Conservation (phyloP, 1,140 invertebrate genomes). For the Lepeophtheirus salmonis region DNA sequence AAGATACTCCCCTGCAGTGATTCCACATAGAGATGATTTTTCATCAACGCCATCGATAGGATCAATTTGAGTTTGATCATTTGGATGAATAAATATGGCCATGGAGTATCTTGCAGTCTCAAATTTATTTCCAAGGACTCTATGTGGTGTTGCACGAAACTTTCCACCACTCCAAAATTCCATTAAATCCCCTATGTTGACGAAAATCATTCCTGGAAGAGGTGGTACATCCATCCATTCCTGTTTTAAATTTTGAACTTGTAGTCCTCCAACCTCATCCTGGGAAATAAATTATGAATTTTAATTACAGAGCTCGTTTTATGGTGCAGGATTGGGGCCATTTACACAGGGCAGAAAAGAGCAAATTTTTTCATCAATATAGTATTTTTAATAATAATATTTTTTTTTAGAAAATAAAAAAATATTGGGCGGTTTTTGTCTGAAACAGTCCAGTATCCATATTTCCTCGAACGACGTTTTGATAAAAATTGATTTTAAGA, state of each 20-base stretch:
- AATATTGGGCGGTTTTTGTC: too few species aligned
- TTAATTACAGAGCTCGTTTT: too few species aligned
- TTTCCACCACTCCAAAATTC: slow-evolving; percentile 50
- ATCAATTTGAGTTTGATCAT: background rate
- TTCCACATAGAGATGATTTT: background rate
- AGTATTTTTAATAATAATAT: too few species aligned
- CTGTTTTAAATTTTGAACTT: slow-evolving; percentile 32
- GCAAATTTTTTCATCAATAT: too few species aligned
- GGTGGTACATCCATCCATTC: slow-evolving; percentile 54
- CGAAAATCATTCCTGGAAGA: slow-evolving; percentile 50
- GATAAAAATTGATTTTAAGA: too few species aligned
- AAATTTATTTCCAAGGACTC: background rate
- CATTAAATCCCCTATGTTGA: slow-evolving; percentile 55
- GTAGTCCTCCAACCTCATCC: slow-evolving; percentile 19
- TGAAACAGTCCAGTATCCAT: too few species aligned
- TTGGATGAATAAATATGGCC: slow-evolving; percentile 10
- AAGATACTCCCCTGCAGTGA: background rate
- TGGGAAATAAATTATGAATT: slow-evolving; percentile 6
- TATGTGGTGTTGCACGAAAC: slow-evolving; percentile 37
- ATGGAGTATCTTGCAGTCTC: slow-evolving; percentile 2
- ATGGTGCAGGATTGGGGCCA: too few species aligned
- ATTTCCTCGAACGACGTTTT: too few species aligned
- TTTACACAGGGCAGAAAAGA: too few species aligned
- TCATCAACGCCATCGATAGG: background rate
- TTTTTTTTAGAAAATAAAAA: too few species aligned